Percentiles rank a stretch among this genome's conserved stretches.
These are phyloP conservation scores for Ennomos erosarius DNA, from an alignment of 2,888 invertebrate species.

Conservation along the genomic window DNA sequence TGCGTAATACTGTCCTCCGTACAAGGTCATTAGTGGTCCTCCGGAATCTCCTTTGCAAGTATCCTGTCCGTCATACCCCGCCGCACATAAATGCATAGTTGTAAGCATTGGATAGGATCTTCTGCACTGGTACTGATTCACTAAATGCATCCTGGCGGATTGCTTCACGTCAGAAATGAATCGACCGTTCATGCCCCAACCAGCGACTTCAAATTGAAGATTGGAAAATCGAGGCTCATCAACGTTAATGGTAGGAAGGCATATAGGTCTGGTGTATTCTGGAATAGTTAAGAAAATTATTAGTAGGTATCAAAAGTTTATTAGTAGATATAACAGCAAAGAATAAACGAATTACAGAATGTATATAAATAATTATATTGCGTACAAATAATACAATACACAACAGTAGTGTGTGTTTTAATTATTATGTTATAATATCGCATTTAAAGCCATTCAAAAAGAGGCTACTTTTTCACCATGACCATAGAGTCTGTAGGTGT, in stretches of 20 bases:
- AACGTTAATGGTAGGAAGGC: conserved; percentile 69
- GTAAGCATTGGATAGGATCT: conserved; percentile 62
- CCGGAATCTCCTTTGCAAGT: conserved; percentile 80
- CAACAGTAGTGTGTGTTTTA: too few relatives aligned
- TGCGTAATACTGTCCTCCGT: conserved; percentile 67
- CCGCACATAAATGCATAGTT: conserved; percentile 70
- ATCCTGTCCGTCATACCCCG: conserved; percentile 71
- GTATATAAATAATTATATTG: too few relatives aligned
- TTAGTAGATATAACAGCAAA: too few relatives aligned
- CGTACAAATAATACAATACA: too few relatives aligned
- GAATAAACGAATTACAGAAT: too few relatives aligned
- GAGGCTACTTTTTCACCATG: too few relatives aligned
- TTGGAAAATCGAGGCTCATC: conserved; percentile 64
- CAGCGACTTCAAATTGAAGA: conserved; percentile 68
- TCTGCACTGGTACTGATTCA: conserved; percentile 64
- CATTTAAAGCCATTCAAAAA: too few relatives aligned
- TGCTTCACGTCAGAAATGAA: conserved; percentile 69
- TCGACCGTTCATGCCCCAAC: conserved; percentile 74
- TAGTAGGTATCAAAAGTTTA: too few relatives aligned
- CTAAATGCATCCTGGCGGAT: conserved; percentile 69
- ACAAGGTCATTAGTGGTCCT: conserved; percentile 74
- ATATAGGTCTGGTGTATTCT: conserved; percentile 76
- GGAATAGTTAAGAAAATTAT: conserved; percentile 39
- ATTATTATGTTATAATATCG: too few relatives aligned
- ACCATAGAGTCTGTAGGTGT: too few relatives aligned